Conservation (phyloP, 1,140 invertebrate genomes). For the Drosophila melanogaster region Release_6_plus_ISO1_MT NC_004354.4:16633501-16634000, state of each 20-base stretch:
- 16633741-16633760: constrained; percentile 47
- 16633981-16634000: background rate
- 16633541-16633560: background rate
- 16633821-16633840: constrained; percentile 31
- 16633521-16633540: constrained; percentile 16
- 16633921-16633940: constrained; percentile 1
- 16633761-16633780: constrained; percentile 46
- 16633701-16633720: no score
- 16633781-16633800: no score
- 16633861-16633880: constrained; percentile 22
- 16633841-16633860: background rate
- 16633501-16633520: background rate
- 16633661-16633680: constrained; percentile 20
- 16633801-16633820: background rate
- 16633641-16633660: constrained; percentile 18
- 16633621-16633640: constrained; percentile 8
- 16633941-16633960: constrained; percentile 27
- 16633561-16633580: background rate
- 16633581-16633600: background rate
- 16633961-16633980: background rate
- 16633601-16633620: background rate
- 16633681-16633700: background rate
- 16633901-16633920: constrained; percentile 8
- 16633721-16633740: background rate
- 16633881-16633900: constrained; percentile 34